phyloP scores from a whole-genome alignment of 2,797 vertebrate genomes.

The Thaleichthys pacificus region DNA sequence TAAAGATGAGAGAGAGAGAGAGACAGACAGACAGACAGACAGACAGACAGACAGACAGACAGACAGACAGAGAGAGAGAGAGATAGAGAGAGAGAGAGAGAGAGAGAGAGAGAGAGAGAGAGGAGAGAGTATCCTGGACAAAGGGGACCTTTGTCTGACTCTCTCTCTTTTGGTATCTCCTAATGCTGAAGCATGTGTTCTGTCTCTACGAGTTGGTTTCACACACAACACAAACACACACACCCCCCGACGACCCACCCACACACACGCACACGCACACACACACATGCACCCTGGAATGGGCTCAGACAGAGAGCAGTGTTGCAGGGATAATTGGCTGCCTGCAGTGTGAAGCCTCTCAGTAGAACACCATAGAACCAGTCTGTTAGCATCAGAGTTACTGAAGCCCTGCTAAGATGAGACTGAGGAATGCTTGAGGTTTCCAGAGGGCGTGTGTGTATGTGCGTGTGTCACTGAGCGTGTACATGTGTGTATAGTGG shows the following conservation, averaged over 20 bases:
- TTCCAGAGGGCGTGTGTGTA: background rate
- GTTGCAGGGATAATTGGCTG: background rate
- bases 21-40: background rate
- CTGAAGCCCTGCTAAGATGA: background rate
- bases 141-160: background rate
- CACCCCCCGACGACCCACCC: background rate
- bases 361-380: background rate
- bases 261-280: background rate
- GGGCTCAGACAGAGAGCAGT: background rate
- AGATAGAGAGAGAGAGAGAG: background rate
- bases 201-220: background rate
- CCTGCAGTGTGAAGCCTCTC: background rate
- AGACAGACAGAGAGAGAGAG: background rate
- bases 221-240: background rate
- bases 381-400: background rate
- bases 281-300: background rate
- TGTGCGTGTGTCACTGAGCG: background rate
- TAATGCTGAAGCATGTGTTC: background rate
- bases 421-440: background rate
- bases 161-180: background rate
- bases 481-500: background rate
- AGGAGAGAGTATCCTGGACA: background rate
- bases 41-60: background rate
- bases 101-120: background rate
- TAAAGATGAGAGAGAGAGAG: background rate